These are phyloP conservation scores for Gymnocheta viridis DNA, from an alignment of 2,888 invertebrate species.

Conservation along the genomic window DNA sequence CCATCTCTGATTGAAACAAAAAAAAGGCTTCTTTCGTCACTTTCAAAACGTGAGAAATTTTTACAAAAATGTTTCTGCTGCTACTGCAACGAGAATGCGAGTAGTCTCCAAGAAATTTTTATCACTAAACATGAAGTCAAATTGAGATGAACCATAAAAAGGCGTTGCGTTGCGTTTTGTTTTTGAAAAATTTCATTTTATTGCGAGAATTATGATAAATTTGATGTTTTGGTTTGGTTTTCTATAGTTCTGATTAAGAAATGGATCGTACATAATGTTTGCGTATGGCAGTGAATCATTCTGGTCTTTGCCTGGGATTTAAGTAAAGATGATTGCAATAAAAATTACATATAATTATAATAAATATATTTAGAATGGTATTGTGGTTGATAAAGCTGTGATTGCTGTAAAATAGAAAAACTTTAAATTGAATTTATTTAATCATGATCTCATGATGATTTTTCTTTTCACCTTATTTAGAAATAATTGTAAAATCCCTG, in stretches of 20 bases:
- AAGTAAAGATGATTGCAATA: constrained; percentile 11
- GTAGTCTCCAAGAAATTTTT: constrained; percentile 14
- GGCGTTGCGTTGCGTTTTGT: constrained; percentile 41
- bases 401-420: neutral
- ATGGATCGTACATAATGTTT: constrained; percentile 17
- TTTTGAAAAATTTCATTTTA: constrained; percentile 31
- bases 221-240: constrained; percentile 20
- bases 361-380: neutral
- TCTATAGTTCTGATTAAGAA: neutral
- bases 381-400: neutral
- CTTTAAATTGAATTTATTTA: constrained; percentile 5
- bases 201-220: constrained; percentile 28
- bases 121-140: constrained; percentile 57
- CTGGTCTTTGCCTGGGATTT: neutral
- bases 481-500: neutral
- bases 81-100: neutral
- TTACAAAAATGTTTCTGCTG: neutral
- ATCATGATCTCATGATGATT: neutral
- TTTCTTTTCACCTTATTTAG: neutral
- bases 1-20: neutral
- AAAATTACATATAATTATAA: neutral
- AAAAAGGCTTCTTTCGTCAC: neutral
- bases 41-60: neutral
- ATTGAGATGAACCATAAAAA: constrained; percentile 53
- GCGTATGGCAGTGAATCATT: constrained; percentile 23